These are phyloP conservation scores for Brachionus rubens DNA, from an alignment of 1,140 invertebrate species.

Conservation along the genomic window DNA sequence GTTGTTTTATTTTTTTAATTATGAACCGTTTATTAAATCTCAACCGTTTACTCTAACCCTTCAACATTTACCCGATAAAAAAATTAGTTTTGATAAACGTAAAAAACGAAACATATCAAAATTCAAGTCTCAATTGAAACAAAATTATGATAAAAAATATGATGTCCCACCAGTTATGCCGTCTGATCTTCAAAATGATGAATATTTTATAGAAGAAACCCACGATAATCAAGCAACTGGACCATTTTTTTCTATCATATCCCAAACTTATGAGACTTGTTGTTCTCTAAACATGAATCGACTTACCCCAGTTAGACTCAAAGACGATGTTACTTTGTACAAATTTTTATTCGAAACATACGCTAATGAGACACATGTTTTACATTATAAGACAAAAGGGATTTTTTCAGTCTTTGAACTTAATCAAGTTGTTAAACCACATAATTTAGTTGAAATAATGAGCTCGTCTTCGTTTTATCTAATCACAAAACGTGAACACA, in stretches of 20 bases:
- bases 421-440: neutral
- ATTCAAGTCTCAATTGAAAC: constrained; percentile 29
- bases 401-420: constrained; percentile 31
- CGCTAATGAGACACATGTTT: neutral
- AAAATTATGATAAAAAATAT: constrained; percentile 16
- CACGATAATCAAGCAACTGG: neutral
- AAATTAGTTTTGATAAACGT: neutral
- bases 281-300: neutral
- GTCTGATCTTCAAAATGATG: neutral
- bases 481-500: constrained; percentile 35
- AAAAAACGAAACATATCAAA: neutral
- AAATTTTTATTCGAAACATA: constrained; percentile 9
- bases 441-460: constrained; percentile 6
- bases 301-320: neutral
- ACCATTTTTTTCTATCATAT: constrained; percentile 22
- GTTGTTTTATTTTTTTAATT: constrained; percentile 27
- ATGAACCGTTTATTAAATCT: constrained; percentile 31
- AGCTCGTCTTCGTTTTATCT: constrained; percentile 32
- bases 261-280: constrained; percentile 25
- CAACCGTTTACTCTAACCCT: neutral
- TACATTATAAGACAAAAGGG: neutral
- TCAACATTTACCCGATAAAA: neutral
- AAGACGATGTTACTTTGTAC: constrained; percentile 8
- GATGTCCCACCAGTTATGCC: neutral
- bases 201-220: neutral